Conservation (phyloP, 1,140 invertebrate species). For the Maconellicoccus hirsutus region DNA sequence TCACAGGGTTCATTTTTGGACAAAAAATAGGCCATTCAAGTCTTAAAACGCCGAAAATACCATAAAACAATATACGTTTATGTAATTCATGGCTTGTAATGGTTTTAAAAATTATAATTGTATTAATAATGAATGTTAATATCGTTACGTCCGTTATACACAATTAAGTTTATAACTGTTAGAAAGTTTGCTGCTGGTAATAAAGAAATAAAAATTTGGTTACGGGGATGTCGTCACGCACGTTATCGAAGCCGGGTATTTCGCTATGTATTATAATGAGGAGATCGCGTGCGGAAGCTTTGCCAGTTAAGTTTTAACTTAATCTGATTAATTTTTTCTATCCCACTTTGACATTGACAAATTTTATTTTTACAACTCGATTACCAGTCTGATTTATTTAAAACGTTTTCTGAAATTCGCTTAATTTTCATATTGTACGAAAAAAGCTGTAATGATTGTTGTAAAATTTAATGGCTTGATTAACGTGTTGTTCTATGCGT, state of each 20-base stretch:
- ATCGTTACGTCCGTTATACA: conserved; percentile 16
- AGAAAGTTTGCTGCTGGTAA: conserved; percentile 15
- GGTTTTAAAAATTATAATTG: conserved; percentile 20
- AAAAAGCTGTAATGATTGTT: neutral
- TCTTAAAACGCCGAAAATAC: no score
- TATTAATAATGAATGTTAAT: conserved; percentile 20
- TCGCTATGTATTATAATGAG: conserved; percentile 16
- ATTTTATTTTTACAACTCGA: conserved; percentile 19
- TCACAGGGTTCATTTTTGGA: no score
- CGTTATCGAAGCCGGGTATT: conserved; percentile 12
- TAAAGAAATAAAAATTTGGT: conserved; percentile 22
- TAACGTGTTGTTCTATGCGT: neutral
- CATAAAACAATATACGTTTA: no score
- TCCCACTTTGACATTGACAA: conserved; percentile 14
- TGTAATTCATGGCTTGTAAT: conserved; percentile 12
- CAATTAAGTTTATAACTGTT: conserved; percentile 22
- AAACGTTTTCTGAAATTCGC: neutral
- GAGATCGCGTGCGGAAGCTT: conserved; percentile 19
- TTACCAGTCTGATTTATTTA: conserved; percentile 6
- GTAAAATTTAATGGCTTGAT: conserved; percentile 9
- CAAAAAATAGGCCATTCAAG: no score
- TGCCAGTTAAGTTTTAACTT: conserved; percentile 18
- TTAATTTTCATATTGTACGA: neutral
- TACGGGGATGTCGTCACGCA: conserved; percentile 19
- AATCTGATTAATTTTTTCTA: conserved; percentile 20